These are phyloP conservation scores for Menidia beryllina DNA, from an alignment of 2,113 vertebrate species.

Conservation along the genomic window DNA sequence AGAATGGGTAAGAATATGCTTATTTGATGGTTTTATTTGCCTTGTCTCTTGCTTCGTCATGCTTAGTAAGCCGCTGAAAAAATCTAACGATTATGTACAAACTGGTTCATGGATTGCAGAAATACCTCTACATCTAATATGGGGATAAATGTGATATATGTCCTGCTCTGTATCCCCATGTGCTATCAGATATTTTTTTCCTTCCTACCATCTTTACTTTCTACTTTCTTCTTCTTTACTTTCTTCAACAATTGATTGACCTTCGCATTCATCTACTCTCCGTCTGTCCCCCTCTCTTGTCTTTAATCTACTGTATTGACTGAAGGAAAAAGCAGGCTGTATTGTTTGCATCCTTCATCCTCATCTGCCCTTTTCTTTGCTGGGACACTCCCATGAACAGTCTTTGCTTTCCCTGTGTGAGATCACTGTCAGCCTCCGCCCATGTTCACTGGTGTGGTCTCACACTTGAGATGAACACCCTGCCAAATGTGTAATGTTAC, in stretches of 20 bases:
- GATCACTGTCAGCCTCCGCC: conserved; percentile 44
- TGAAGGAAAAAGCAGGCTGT: conserved; percentile 5
- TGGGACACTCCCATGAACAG: conserved; percentile 26
- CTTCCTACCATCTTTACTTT: conserved; percentile 12
- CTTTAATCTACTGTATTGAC: background rate
- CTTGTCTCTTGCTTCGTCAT: background rate
- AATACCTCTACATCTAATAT: background rate
- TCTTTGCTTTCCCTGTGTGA: conserved; percentile 27
- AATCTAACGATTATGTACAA: background rate
- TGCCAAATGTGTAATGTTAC: conserved; percentile 33
- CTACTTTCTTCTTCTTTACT: too few relatives aligned
- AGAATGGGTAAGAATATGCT: conserved; percentile 85
- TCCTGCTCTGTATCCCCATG: background rate
- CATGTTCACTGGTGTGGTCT: conserved; percentile 36
- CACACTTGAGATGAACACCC: conserved; percentile 21
- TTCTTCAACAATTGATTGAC: background rate
- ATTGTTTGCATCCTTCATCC: background rate
- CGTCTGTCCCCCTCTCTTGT: background rate
- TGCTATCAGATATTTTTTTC: background rate
- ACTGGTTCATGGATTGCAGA: background rate
- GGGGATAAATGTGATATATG: too few relatives aligned
- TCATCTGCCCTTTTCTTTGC: conserved; percentile 26
- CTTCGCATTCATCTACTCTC: background rate
- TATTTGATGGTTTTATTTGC: background rate
- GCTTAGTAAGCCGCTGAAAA: background rate